Conservation (phyloP, 2,797 vertebrate genomes). For the Neosilurus mollespiculum region DNA sequence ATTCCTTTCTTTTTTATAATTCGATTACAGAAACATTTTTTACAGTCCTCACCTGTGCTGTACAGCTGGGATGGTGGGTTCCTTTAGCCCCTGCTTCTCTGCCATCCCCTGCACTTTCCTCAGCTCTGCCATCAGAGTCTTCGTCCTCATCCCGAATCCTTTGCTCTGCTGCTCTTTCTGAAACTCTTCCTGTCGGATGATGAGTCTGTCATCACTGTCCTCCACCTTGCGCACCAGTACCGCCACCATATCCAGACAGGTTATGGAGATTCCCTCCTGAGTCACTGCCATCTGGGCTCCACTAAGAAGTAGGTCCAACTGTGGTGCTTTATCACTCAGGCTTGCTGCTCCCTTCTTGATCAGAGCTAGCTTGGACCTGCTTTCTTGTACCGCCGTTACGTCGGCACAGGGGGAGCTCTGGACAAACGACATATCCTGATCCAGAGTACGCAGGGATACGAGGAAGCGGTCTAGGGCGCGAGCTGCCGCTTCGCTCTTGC, state of each 20-base stretch:
- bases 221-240: constrained; percentile 66
- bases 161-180: constrained; percentile 69
- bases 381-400: constrained; percentile 59
- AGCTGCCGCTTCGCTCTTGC: constrained; percentile 74
- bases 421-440: constrained; percentile 67
- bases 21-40: background rate
- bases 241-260: constrained; percentile 73
- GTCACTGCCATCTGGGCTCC: constrained; percentile 75
- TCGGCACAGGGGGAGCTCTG: constrained; percentile 59
- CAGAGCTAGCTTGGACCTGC: constrained; percentile 61
- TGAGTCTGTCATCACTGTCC: constrained; percentile 63
- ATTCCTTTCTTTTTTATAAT: background rate
- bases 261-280: constrained; percentile 62
- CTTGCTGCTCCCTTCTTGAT: constrained; percentile 70
- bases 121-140: constrained; percentile 75
- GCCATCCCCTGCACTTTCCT: constrained; percentile 75
- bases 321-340: constrained; percentile 79
- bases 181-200: constrained; percentile 62
- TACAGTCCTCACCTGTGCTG: constrained; percentile 80
- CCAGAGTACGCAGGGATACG: constrained; percentile 75
- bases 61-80: constrained; percentile 88
- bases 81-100: constrained; percentile 80
- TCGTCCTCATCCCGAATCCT: constrained; percentile 71
- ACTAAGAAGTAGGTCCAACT: constrained; percentile 78
- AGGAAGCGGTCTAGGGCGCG: constrained; percentile 84